Base-by-base conservation (phyloP, 2,113 vertebrate species). In the Morone chrysops region DNA sequence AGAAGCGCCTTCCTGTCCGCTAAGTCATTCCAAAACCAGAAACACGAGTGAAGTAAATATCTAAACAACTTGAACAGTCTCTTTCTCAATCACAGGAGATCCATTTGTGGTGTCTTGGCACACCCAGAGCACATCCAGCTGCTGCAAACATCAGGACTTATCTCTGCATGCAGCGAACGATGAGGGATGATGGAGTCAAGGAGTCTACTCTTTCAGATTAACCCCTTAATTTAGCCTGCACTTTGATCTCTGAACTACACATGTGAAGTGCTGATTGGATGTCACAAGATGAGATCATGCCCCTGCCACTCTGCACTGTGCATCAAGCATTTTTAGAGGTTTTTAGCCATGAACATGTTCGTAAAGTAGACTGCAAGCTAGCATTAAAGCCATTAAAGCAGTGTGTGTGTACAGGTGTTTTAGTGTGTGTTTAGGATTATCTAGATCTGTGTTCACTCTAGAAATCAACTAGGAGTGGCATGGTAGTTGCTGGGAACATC, bases 1-100 rank as follows among this genome's bases (percentile, higher is more conserved):
- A 63, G 66, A 67, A 74, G 53, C 50, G 0, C 22, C 70, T 81
- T 81, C 84, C 84, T 84, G 75, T 83, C 72, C 25, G 14, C 80
- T 54, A 51, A 77, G n/a, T 83, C 75, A 82, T 79, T 78, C 48
- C 80, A 84, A 56, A 91, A 75, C 16, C 70, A 83, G 75, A 51
- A 41, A 60, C 40, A 56, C 57, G 20, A n/a, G 53, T 41, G 16
- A 70, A 66, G 65, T 72, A 82, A 85, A 75, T 50, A 71, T 61
- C 68, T 22, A 66, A 86, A 86, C 73, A 72, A 79, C 4, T 70
- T 56, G 7, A 53, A 31, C 41, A 43, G 50, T 13, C 17, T 80
- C 61, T 88, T 89, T 86, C 83, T 81, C 80, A 86, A 79, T 85
- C 63, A 59, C 53, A 87, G 0, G n/a, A 50, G 36, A 18, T 75